Conservation (phyloP, 2,797 vertebrate species). For the Carapus acus region DNA sequence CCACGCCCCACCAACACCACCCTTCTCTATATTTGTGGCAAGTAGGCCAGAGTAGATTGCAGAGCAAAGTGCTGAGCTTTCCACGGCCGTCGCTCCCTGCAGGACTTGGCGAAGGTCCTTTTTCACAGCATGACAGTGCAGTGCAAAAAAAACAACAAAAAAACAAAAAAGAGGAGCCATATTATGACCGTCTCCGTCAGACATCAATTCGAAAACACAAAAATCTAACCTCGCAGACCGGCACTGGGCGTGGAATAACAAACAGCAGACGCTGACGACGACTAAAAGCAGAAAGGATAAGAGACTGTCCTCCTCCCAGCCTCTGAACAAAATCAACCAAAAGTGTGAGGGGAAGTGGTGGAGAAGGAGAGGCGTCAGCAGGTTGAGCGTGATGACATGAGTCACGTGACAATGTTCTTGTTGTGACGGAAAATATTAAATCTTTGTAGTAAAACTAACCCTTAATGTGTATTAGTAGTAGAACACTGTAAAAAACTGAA, state of each 20-base stretch:
- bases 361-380: conserved; percentile 15
- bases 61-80: conserved; percentile 64
- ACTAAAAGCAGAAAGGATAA: conserved; percentile 48
- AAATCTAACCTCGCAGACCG: conserved; percentile 28
- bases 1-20: conserved; percentile 25
- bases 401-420: conserved; percentile 34
- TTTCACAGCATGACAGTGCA: conserved; percentile 69
- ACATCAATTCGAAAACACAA: conserved; percentile 19
- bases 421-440: conserved; percentile 38
- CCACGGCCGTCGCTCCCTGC: conserved; percentile 60
- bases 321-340: too few species aligned
- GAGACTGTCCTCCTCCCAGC: conserved; percentile 22
- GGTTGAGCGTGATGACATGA: conserved; percentile 14
- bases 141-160: conserved; percentile 49
- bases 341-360: conserved; percentile 28
- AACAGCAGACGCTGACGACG: conserved; percentile 50
- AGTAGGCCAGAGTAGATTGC: conserved; percentile 67
- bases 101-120: conserved; percentile 63
- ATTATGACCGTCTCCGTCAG: conserved; percentile 38
- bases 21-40: conserved; percentile 51
- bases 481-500: conserved; percentile 54
- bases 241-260: conserved; percentile 58
- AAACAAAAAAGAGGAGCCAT: conserved; percentile 41
- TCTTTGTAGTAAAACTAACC: conserved; percentile 65
- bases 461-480: conserved; percentile 60